Evolutionary conservation across 2,797 vertebrate genomes (phyloP).

Genomic region (Coregonus ussuriensis): DNA sequence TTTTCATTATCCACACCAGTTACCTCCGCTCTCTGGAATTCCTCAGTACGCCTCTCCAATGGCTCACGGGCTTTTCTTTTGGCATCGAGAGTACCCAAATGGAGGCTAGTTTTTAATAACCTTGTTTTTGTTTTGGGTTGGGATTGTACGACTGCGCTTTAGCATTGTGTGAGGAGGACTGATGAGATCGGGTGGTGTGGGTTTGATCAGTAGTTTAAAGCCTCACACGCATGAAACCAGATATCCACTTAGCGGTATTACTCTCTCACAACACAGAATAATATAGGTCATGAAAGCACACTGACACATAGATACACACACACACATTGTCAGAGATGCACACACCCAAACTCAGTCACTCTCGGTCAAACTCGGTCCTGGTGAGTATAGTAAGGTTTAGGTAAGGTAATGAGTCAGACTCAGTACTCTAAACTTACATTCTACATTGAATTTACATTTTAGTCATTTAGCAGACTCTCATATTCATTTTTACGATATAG

Average conservation of each 20-base stretch:
- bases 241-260: slow-evolving; percentile 16
- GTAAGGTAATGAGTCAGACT: no score
- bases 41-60: slow-evolving; percentile 22
- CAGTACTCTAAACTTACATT: no score
- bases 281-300: neutral
- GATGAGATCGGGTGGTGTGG: neutral
- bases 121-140: neutral
- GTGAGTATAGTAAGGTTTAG: no score
- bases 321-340: neutral
- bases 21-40: slow-evolving; percentile 37
- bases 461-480: no score
- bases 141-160: slow-evolving; percentile 9
- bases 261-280: slow-evolving; percentile 21
- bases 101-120: slow-evolving; percentile 9
- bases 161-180: slow-evolving; percentile 22
- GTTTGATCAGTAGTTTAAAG: slow-evolving; percentile 37
- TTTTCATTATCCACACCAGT: slow-evolving; percentile 6
- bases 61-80: slow-evolving; percentile 1
- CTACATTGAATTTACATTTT: no score
- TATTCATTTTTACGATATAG: no score
- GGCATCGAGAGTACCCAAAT: neutral
- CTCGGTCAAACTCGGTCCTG: no score
- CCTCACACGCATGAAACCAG: neutral
- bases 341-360: neutral
- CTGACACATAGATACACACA: slow-evolving; percentile 15